Evolutionary conservation across 2,113 vertebrate species (phyloP).

Genomic region (Desmodus rotundus): DNA sequence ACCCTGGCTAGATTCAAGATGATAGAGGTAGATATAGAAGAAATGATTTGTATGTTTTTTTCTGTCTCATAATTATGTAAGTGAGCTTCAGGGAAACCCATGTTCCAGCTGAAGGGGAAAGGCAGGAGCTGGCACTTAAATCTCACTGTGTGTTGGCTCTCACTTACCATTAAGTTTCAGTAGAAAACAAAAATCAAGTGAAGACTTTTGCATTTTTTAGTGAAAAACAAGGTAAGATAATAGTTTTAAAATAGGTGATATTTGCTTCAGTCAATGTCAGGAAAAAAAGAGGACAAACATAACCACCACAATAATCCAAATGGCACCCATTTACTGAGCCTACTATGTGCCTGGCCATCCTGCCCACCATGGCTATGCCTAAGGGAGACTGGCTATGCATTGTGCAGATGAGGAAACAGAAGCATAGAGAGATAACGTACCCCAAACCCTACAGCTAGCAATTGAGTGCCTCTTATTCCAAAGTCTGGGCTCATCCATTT

Average conservation of each 20-base stretch:
- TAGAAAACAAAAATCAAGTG: slow-evolving; percentile 43
- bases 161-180: neutral
- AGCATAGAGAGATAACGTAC: neutral
- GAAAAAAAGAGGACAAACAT: neutral
- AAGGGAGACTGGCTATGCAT: neutral
- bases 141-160: neutral
- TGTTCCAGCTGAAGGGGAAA: slow-evolving; percentile 3
- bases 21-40: neutral
- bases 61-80: slow-evolving; percentile 31
- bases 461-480: neutral
- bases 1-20: neutral
- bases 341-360: neutral
- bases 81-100: slow-evolving; percentile 36
- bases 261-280: neutral
- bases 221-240: slow-evolving; percentile 2
- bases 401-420: neutral
- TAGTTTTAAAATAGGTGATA: neutral
- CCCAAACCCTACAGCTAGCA: neutral
- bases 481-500: neutral
- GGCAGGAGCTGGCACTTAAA: neutral
- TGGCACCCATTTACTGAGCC: neutral
- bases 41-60: neutral
- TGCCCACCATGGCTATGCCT: neutral
- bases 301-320: neutral
- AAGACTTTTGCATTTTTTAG: slow-evolving; percentile 12